Conservation (phyloP, 2,888 invertebrate genomes). For the Hydropsyche betteni region DNA sequence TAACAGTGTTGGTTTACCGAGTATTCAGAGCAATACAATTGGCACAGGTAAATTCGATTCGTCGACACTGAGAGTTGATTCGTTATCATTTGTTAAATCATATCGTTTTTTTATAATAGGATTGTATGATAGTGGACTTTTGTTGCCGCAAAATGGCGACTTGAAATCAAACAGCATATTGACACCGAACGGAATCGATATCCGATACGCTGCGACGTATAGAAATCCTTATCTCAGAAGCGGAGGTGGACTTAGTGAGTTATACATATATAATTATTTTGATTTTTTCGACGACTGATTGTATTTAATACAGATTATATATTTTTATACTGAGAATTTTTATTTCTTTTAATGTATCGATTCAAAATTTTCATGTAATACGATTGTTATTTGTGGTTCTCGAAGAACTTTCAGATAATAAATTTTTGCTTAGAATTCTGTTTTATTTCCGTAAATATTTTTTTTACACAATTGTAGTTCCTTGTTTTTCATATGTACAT, state of each 20-base stretch:
- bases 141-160: constrained; percentile 38
- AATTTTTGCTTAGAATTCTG: constrained; percentile 1
- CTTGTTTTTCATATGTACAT: too few relatives aligned
- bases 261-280: constrained; percentile 54
- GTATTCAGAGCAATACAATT: constrained; percentile 21
- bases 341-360: not conserved
- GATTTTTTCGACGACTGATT: constrained; percentile 52
- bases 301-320: not conserved
- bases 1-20: constrained; percentile 41
- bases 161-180: constrained; percentile 58
- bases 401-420: constrained; percentile 18
- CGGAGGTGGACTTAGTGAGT: constrained; percentile 68
- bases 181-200: constrained; percentile 71
- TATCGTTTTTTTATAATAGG: constrained; percentile 9
- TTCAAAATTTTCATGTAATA: not conserved
- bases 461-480: too few relatives aligned
- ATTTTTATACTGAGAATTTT: constrained; percentile 3
- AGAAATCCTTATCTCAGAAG: constrained; percentile 88
- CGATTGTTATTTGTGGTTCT: constrained; percentile 5
- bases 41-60: constrained; percentile 20
- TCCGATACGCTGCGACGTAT: constrained; percentile 88
- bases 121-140: constrained; percentile 20
- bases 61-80: too few relatives aligned
- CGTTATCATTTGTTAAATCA: constrained; percentile 1
- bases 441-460: not conserved